Evolutionary conservation across 2,888 invertebrate species (phyloP).

Genomic region (Hymenopus coronatus): DNA sequence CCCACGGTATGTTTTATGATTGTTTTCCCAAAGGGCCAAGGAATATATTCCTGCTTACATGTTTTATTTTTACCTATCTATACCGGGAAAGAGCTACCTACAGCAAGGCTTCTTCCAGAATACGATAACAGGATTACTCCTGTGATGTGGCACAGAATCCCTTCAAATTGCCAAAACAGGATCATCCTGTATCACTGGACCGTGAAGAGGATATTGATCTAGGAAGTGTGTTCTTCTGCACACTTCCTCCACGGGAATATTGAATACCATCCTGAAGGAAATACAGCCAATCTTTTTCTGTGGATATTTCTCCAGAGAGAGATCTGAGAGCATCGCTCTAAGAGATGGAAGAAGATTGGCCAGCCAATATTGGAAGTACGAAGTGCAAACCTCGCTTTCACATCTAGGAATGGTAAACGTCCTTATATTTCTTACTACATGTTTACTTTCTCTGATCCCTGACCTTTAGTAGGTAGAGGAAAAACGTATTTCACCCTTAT

Average conservation of each 20-base stretch:
- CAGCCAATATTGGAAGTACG: background rate
- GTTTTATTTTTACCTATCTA: background rate
- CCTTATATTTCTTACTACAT: background rate
- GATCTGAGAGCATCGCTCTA: background rate
- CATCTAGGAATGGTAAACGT: background rate
- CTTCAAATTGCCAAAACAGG: constrained; percentile 20
- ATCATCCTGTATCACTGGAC: constrained; percentile 14
- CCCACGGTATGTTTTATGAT: background rate
- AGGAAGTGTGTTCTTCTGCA: background rate
- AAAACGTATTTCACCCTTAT: too few relatives aligned
- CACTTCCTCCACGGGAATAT: background rate
- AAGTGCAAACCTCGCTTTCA: background rate
- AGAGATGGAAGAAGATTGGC: background rate
- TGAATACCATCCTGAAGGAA: background rate
- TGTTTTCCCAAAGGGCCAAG: background rate
- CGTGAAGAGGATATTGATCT: constrained; percentile 16
- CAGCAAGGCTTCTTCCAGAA: background rate
- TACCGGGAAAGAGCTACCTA: background rate
- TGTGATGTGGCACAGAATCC: background rate
- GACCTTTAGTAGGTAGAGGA: too few relatives aligned
- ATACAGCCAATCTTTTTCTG: constrained; percentile 4
- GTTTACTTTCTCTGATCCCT: too few relatives aligned
- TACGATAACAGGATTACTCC: background rate
- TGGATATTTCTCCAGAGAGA: background rate
- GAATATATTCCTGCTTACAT: background rate